A percentile compares a stretch with the other conserved stretches of the same genome.
Evolutionary conservation across 2,797 vertebrate species (phyloP).

Genomic region (Tapirus indicus): DNA sequence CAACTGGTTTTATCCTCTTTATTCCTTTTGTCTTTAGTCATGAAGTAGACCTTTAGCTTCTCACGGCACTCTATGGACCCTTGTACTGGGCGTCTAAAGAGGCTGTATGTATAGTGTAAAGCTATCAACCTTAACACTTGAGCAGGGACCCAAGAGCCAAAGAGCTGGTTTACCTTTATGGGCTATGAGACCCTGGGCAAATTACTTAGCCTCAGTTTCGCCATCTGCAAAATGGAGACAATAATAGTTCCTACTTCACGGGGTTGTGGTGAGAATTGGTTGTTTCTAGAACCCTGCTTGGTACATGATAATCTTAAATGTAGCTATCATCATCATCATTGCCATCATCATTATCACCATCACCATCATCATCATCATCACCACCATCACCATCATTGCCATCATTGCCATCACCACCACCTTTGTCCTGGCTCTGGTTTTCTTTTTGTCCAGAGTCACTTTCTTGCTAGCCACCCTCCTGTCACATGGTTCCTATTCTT

Average conservation of each 20-base stretch:
- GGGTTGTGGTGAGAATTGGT: background rate
- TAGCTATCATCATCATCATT: fast-evolving
- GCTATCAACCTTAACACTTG: fast-evolving
- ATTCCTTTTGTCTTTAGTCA: background rate
- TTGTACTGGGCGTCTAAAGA: fast-evolving
- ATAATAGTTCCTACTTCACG: background rate
- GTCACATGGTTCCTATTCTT: background rate
- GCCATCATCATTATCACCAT: fast-evolving
- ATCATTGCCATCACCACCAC: fast-evolving
- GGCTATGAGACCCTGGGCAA: background rate
- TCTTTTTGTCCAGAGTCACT: background rate
- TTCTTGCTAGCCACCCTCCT: background rate
- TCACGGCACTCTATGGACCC: fast-evolving
- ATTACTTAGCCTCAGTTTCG: background rate
- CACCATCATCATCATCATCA: fast-evolving
- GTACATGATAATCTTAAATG: background rate
- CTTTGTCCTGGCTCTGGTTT: background rate
- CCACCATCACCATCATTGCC: too few species aligned
- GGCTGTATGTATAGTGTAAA: fast-evolving
- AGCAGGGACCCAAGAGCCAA: background rate
- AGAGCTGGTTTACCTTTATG: background rate
- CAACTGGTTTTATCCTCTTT: fast-evolving
- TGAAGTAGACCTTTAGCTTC: fast-evolving
- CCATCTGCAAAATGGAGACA: background rate
- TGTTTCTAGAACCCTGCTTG: background rate